Evolutionary conservation across 2,797 vertebrate genomes (phyloP), one percentile per base, ranked within the genome.

Genomic region (Darevskia nairensis): DNA sequence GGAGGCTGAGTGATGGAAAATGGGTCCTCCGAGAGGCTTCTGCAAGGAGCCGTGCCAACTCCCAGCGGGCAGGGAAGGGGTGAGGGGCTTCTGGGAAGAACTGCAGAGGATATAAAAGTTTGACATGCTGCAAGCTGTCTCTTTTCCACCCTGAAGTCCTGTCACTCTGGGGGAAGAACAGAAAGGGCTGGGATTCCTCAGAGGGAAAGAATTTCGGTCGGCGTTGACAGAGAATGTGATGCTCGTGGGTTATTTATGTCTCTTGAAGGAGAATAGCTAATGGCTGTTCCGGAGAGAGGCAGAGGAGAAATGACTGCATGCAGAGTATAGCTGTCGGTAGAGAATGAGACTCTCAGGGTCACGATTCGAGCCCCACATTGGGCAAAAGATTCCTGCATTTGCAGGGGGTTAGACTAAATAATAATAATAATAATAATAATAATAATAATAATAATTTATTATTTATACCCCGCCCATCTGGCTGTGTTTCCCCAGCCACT

Each of bases 51-150:
- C 9, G 8, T 32, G 39, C 75, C 39, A 25, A 11, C 5, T 13
- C 19, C 29, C 7, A 21, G 10, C 39, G 3, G 61, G 8, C 35
- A 8, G 84, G 84, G 59, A 39, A 32, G 44, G 32, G 21, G 64
- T 25, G 9, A 3, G 35, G 2, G 17, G 29, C 46, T 35, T 59
- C 32, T 23, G 1, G 46, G 3, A 3, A 15, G 66, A 4, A 25
- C 55, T 15, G 19, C 1, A 0, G n/a, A 8, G 32, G 15, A 32
- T 1, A 55, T 2, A 35, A 5, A n/a, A 1, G 44, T 41, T 10
- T 13, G 2, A 2, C 6, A 3, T 21, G 41, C 17, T 46, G 19
- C 8, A 2, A 5, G 23, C 32, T 64, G 72, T 21, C 27, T 5
- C 21, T 11, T n/a, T 9, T 59, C 68, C 15, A 9, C 10, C 46